Percentiles rank a stretch among this genome's conserved stretches.
These are phyloP conservation scores for Colletes gigas DNA, from an alignment of 1,140 invertebrate genomes.

Conservation along the genomic window DNA sequence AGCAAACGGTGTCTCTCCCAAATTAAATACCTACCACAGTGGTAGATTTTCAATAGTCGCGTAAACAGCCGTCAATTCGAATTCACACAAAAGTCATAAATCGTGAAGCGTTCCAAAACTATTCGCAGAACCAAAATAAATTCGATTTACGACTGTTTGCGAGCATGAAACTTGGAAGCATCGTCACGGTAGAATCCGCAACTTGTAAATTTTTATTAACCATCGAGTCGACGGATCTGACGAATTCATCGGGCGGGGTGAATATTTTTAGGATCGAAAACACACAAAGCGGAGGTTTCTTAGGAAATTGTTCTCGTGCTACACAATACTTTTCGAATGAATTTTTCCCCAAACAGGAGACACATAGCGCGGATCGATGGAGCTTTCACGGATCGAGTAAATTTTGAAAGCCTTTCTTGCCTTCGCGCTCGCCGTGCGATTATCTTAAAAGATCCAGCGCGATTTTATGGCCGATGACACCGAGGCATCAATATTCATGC, in stretches of 20 bases:
- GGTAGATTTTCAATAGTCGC: neutral
- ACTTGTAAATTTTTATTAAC: no score
- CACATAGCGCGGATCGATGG: neutral
- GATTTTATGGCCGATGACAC: neutral
- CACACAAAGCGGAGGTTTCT: no score
- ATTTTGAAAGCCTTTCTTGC: neutral
- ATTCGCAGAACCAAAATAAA: no score
- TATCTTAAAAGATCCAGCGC: constrained; percentile 9
- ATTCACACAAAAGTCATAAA: no score
- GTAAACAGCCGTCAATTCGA: neutral
- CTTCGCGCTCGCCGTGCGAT: neutral
- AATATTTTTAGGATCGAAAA: neutral
- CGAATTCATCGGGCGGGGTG: no score
- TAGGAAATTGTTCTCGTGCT: neutral
- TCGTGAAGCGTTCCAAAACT: no score
- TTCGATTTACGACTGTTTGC: no score
- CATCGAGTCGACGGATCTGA: no score
- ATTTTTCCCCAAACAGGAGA: neutral
- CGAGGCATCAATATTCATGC: constrained; percentile 37
- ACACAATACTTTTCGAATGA: neutral
- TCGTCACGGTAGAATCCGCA: no score
- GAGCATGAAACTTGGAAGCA: no score
- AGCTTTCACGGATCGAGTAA: neutral
- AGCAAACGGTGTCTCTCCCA: no score
- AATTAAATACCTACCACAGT: no score